Evolutionary conservation across 2,113 vertebrate species (phyloP).

Genomic region (Hyaena hyaena): DNA sequence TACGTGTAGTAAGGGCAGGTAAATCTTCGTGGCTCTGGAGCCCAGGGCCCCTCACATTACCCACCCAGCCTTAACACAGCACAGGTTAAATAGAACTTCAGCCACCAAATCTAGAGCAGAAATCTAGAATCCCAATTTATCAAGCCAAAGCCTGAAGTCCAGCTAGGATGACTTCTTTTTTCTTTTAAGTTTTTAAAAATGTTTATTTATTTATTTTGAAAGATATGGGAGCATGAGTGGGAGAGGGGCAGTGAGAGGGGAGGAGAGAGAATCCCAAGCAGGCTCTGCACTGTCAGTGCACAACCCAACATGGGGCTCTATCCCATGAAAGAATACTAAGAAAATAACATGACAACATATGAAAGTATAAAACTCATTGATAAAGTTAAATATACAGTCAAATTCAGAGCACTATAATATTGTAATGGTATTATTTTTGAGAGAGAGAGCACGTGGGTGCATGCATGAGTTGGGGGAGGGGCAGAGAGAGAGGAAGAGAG

Average conservation of each 20-base stretch:
- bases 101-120: neutral
- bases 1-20: neutral
- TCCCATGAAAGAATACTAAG: too few relatives aligned
- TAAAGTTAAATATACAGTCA: too few relatives aligned
- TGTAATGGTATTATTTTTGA: too few relatives aligned
- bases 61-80: neutral
- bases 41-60: neutral
- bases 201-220: neutral
- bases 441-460: too few relatives aligned
- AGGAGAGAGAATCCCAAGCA: neutral
- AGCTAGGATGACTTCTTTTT: neutral
- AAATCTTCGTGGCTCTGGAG: neutral
- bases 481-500: too few relatives aligned
- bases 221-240: neutral
- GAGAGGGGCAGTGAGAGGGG: neutral
- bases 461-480: too few relatives aligned
- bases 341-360: too few relatives aligned
- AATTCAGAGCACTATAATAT: too few relatives aligned
- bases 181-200: neutral
- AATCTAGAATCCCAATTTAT: neutral
- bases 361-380: too few relatives aligned
- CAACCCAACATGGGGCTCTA: too few relatives aligned
- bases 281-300: neutral
- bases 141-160: neutral
- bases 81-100: neutral